Evolutionary conservation across 2,113 vertebrate species (phyloP).

Genomic region (Pipra filicauda): DNA sequence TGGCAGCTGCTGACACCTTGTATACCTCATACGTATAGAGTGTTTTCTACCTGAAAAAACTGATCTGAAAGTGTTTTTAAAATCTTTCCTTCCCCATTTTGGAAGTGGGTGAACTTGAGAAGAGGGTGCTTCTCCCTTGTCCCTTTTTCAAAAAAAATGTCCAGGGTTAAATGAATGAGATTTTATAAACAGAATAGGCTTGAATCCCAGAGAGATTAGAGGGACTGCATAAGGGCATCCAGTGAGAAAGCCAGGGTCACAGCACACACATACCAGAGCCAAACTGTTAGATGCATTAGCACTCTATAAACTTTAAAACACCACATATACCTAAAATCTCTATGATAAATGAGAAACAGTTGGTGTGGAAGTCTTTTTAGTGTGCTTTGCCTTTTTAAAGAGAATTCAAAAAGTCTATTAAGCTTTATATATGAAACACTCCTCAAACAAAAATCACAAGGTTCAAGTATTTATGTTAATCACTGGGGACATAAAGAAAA

Average conservation of each 20-base stretch:
- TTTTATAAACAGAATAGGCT: background rate
- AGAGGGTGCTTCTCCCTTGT: background rate
- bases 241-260: background rate
- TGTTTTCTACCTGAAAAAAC: background rate
- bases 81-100: background rate
- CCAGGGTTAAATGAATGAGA: background rate
- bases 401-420: background rate
- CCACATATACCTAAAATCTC: background rate
- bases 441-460: background rate
- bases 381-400: background rate
- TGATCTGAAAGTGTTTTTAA: background rate
- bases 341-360: constrained; percentile 19
- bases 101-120: background rate
- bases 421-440: background rate
- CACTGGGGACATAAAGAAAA: background rate
- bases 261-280: background rate
- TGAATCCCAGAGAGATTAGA: background rate
- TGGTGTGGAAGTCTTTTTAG: background rate
- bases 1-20: background rate
- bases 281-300: background rate
- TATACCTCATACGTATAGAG: background rate
- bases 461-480: background rate
- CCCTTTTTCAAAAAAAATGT: background rate
- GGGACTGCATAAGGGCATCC: background rate
- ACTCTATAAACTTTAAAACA: background rate